Percentiles rank a stretch among this genome's conserved stretches.
Conservation (phyloP, 2,797 vertebrate genomes). For the Thalassophryne amazonica region DNA sequence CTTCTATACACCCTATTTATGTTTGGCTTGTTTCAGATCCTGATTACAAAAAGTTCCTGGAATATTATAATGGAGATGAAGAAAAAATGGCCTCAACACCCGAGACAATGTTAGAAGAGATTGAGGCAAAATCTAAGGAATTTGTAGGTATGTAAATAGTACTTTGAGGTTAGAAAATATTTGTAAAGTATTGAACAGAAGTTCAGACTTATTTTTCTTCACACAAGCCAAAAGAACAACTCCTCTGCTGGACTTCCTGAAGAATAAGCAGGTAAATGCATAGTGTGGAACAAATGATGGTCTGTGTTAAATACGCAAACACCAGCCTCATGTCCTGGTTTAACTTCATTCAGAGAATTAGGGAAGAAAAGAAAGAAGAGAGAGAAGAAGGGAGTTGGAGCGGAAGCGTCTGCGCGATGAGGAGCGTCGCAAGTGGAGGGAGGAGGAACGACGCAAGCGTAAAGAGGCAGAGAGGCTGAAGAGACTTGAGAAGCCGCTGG, state of each 20-base stretch:
- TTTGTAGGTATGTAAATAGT: constrained; percentile 82
- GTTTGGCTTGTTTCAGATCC: constrained; percentile 77
- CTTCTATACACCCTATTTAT: neutral
- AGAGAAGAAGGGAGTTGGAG: constrained; percentile 91
- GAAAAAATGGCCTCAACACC: constrained; percentile 95
- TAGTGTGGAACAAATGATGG: neutral
- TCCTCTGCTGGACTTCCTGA: constrained; percentile 95
- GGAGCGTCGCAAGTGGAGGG: constrained; percentile 96
- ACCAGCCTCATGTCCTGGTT: neutral
- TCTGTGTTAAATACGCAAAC: neutral
- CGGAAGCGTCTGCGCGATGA: constrained; percentile 94
- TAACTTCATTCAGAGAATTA: constrained; percentile 80
- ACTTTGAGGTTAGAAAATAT: neutral
- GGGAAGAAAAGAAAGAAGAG: constrained; percentile 98
- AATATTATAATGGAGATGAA: constrained; percentile 91
- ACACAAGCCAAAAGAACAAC: constrained; percentile 93
- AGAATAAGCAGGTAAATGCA: constrained; percentile 93
- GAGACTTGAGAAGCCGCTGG: constrained; percentile 84
- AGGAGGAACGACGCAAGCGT: constrained; percentile 93
- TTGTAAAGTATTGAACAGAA: no score
- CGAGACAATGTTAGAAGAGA: constrained; percentile 95
- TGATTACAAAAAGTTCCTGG: constrained; percentile 96
- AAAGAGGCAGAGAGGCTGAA: constrained; percentile 95
- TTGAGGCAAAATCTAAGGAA: constrained; percentile 97
- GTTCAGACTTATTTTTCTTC: constrained; percentile 14